Conservation (phyloP, 2,797 vertebrate genomes). For the Sparus aurata region DNA sequence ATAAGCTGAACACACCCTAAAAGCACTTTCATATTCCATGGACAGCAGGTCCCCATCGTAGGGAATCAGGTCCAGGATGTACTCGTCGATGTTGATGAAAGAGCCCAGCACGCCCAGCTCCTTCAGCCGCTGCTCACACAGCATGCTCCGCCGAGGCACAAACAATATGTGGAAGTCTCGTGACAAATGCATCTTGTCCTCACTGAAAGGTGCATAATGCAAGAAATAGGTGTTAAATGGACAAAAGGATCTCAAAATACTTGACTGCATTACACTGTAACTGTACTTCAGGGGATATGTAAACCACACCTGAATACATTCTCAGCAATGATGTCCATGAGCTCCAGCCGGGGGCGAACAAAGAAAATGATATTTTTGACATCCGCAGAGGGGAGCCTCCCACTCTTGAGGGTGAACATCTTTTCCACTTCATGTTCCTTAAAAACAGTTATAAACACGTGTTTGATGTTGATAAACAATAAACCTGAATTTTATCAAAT, state of each 20-base stretch:
- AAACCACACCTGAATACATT: slow-evolving; percentile 90
- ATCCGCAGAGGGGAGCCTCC: slow-evolving; percentile 91
- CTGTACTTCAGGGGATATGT: background rate
- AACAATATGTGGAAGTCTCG: slow-evolving; percentile 98
- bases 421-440: slow-evolving; percentile 99
- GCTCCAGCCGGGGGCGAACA: slow-evolving; percentile 93
- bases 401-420: slow-evolving; percentile 98
- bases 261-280: background rate
- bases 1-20: slow-evolving; percentile 87
- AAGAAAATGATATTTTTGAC: slow-evolving; percentile 99
- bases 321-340: slow-evolving; percentile 98
- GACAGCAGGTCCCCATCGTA: slow-evolving; percentile 97
- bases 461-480: background rate
- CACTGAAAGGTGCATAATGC: slow-evolving; percentile 76
- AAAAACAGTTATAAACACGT: background rate
- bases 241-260: background rate
- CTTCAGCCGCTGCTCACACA: slow-evolving; percentile 96
- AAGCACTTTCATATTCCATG: slow-evolving; percentile 97
- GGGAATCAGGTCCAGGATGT: slow-evolving; percentile 96
- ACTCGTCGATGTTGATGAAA: slow-evolving; percentile 95
- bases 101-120: slow-evolving; percentile 94
- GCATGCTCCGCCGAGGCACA: slow-evolving; percentile 94
- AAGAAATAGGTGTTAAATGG: background rate
- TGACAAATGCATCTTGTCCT: slow-evolving; percentile 90
- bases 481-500: background rate